A percentile compares a stretch with the other conserved stretches of the same genome.
These are phyloP conservation scores for Dusona sp. DNA, from an alignment of 2,888 invertebrate species.

Conservation along the genomic window DNA sequence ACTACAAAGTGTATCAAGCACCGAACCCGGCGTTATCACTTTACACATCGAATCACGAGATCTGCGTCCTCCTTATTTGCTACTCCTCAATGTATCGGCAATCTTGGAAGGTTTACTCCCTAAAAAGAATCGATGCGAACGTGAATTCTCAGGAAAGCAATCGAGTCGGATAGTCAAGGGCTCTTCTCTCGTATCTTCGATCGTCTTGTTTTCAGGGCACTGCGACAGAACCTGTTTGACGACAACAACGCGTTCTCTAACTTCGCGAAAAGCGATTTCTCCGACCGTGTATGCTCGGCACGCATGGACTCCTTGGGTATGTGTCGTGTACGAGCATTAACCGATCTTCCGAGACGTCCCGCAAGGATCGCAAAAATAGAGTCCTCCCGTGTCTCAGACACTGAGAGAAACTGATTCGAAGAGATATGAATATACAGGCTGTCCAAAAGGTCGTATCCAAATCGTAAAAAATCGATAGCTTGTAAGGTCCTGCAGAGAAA, in stretches of 20 bases:
- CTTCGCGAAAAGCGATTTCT: constrained; percentile 61
- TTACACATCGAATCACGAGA: neutral
- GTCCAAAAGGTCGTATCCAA: neutral
- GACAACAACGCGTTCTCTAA: constrained; percentile 72
- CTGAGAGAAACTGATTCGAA: neutral
- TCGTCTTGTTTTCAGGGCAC: constrained; percentile 45
- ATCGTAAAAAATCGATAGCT: neutral
- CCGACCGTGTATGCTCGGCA: constrained; percentile 46
- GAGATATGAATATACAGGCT: neutral
- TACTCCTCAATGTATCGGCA: neutral
- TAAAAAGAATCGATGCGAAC: neutral
- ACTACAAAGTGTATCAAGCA: neutral
- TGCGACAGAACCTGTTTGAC: constrained; percentile 80
- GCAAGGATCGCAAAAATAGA: constrained; percentile 59
- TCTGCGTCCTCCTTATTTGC: neutral
- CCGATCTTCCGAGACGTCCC: constrained; percentile 38
- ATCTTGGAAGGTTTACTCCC: neutral
- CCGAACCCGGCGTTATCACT: neutral
- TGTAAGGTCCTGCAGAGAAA: neutral
- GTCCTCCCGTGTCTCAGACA: constrained; percentile 31
- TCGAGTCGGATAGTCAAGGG: constrained; percentile 51
- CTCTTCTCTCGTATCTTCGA: constrained; percentile 11
- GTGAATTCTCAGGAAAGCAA: constrained; percentile 32
- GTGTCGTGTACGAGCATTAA: constrained; percentile 11
- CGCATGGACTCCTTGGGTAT: constrained; percentile 50